Evolutionary conservation across 2,797 vertebrate species (phyloP), one percentile per base, ranked within the genome.

Genomic region (Notamacropus eugenii): DNA sequence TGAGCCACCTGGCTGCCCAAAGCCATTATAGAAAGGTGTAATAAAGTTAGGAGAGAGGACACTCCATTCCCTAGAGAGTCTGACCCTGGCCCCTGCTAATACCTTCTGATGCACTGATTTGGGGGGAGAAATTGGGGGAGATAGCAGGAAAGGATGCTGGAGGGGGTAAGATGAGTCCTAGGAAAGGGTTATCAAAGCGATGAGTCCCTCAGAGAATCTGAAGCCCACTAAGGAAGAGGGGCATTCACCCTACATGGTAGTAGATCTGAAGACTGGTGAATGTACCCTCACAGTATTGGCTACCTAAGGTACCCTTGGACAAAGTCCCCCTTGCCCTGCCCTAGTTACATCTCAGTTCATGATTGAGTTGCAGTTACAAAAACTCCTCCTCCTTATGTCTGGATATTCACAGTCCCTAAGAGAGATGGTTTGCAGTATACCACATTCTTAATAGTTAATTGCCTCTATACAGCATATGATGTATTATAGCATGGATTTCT

Each of bases 371-470:
- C 19, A 27, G 10, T 87, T 87, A n/a, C 9, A 46, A 87, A 87
- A 87, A 50, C 4, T 50, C 24, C 0, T 0, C 28, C 24, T 55
- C 27, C 40, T 82, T 67, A 10, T 13, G 29, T 87, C 87, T 94
- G 50, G 55, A 90, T 92, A 92, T 94, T 90, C 27, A 93, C 3
- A 91, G 3, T 46, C 92, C 87, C 82, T 91, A 90, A 96, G 29
- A 12, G 92, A 93, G 54, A 90, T 13, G 16, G 67, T 24, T 50
- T 1, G 5, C 19, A 50, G 12, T 0, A 0, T 14, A 9, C 22
- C 57, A 54, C 0, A 0, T 29, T 90, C 28, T 11, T 1, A 5
- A 54, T 0, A 16, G 0, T 22, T 0, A 27, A 0, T 12, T 27
- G 57, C 54, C 52, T 92, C 92, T 10, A 3, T 29, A 62, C 13